Conservation (phyloP, 2,888 invertebrate species). For the Isotomurus palustris region DNA sequence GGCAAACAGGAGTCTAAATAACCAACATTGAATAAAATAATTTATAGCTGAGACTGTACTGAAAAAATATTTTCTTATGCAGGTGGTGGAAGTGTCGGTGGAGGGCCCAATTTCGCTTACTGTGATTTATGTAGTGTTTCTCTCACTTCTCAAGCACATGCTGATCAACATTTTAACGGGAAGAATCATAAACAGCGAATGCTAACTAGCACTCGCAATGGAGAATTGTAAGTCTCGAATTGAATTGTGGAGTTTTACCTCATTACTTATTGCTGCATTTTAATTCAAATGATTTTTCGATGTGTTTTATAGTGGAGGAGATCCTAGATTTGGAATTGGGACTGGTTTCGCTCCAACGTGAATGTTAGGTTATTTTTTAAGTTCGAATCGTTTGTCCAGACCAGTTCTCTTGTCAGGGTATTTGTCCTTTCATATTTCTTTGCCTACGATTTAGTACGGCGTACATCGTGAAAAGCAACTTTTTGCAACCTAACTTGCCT, state of each 20-base stretch:
- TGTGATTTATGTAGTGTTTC: conserved; percentile 33
- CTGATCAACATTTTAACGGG: conserved; percentile 40
- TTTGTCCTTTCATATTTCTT: too few species aligned
- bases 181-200: conserved; percentile 20
- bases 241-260: background rate
- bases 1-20: too few species aligned
- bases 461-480: too few species aligned
- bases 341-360: conserved; percentile 1
- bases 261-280: background rate
- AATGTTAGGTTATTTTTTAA: too few species aligned
- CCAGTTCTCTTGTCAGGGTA: too few species aligned
- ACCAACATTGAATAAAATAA: too few species aligned
- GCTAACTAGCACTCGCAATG: background rate
- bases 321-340: conserved; percentile 10
- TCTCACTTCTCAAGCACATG: conserved; percentile 25
- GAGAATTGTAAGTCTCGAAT: conserved; percentile 11
- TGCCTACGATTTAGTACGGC: too few species aligned
- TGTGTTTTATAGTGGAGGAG: conserved; percentile 10
- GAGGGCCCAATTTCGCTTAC: conserved; percentile 12
- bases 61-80: background rate
- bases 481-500: too few species aligned
- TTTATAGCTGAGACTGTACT: too few species aligned
- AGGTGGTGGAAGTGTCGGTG: background rate
- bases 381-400: too few species aligned
- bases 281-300: background rate